Evolutionary conservation across 2,888 invertebrate genomes (phyloP), one percentile per base, ranked within the genome.

Genomic region (Trissoscelio sp.): DNA sequence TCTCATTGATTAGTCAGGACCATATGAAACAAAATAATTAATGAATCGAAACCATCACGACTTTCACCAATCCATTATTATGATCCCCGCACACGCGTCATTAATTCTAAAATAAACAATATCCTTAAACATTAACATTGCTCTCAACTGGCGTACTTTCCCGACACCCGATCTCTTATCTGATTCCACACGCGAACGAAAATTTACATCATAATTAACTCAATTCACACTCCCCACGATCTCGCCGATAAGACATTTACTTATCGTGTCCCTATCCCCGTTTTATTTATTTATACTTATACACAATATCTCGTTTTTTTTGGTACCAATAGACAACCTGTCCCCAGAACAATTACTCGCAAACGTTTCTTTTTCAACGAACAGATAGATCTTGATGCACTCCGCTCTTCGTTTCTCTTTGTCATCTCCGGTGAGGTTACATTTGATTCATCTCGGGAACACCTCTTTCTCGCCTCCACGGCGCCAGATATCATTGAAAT

Each of bases 401-500:
- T 42, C 39, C 39, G 20, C 46, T 44, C 48, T 39, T 6, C 51
- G 55, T 67, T 44, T 55, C 55, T 67, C 67, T 55, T 67, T 67
- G 55, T 55, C 67, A 55, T 57, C 57, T 70, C 58, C 48, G 24
- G 51, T 24, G 22, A 42, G 39, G 51, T 39, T 53, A 46, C 39
- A 18, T 81, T 77, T 81, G 60, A 81, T 81, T 81, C 77, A 81
- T 75, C 79, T 53, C 53, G 46, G 66, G 39, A 79, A 82, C 66
- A 70, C 70, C 79, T 79, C 64, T 64, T 82, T 64, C 78, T 79
- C 60, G 69, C 78, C 58, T 74, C 57, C 48, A 11, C 31, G 42
- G 55, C 39, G 69, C 53, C 66, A 75, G 82, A 79, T 82, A 82
- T 57, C 75, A 79, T 75, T 73, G 66, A 82, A 69, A 75, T 69